A percentile compares a stretch with the other conserved stretches of the same genome.
Conservation (phyloP, 2,888 invertebrate genomes). For the Agrotis ipsilon region DNA sequence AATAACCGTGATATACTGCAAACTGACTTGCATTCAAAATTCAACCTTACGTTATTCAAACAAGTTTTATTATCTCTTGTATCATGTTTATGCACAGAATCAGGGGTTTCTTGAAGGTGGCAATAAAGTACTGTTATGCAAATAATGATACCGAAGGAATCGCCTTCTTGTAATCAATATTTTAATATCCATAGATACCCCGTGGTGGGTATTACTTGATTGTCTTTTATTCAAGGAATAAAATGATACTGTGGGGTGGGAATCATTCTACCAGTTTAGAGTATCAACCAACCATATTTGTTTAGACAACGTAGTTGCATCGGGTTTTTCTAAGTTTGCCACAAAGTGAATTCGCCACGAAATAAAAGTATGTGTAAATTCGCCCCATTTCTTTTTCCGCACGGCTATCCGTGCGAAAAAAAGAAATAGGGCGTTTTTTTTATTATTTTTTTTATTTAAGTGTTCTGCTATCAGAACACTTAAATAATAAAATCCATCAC, state of each 20-base stretch:
- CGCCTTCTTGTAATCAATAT: constrained; percentile 62
- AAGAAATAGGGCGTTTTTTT: too few relatives aligned
- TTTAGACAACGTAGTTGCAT: too few relatives aligned
- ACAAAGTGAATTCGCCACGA: too few relatives aligned
- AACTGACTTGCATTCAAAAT: neutral
- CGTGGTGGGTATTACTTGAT: constrained; percentile 33
- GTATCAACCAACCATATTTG: too few relatives aligned
- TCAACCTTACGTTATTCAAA: rapidly evolving
- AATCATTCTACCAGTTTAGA: neutral
- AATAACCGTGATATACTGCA: constrained; percentile 14
- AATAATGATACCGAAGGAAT: constrained; percentile 61
- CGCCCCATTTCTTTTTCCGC: too few relatives aligned
- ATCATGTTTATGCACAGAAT: constrained; percentile 10
- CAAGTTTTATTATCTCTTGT: constrained; percentile 23
- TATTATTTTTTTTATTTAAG: too few relatives aligned
- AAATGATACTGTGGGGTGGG: constrained; percentile 8
- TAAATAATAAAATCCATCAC: too few relatives aligned
- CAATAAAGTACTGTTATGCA: constrained; percentile 70
- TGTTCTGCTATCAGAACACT: too few relatives aligned
- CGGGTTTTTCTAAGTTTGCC: too few relatives aligned
- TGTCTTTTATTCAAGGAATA: constrained; percentile 33
- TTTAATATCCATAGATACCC: constrained; percentile 66
- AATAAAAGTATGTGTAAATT: too few relatives aligned
- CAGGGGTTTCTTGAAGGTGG: constrained; percentile 47
- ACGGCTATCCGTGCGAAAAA: too few relatives aligned